These are phyloP conservation scores for Ammospiza maritima DNA, from an alignment of 2,797 vertebrate genomes.

Conservation along the genomic window DNA sequence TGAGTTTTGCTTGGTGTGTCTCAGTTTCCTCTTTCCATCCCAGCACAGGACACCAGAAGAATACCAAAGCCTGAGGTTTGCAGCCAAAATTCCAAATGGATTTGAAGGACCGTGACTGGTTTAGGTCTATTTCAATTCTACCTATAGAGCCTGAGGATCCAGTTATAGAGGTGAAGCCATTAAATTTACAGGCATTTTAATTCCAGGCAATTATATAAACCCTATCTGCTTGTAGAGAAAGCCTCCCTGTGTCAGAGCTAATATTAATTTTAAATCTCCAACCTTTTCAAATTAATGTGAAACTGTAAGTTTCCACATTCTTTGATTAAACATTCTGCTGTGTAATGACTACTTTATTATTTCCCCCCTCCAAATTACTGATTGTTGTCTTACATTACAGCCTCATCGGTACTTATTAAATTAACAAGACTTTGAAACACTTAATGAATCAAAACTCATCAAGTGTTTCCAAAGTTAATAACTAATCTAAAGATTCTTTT, in stretches of 20 bases:
- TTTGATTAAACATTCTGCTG: slow-evolving; percentile 75
- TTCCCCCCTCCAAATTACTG: slow-evolving; percentile 73
- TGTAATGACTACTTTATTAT: slow-evolving; percentile 75
- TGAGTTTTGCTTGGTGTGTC: not conserved
- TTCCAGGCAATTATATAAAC: slow-evolving; percentile 56
- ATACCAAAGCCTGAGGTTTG: not conserved
- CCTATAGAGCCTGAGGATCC: slow-evolving; percentile 15
- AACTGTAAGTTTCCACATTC: slow-evolving; percentile 67
- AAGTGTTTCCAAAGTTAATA: slow-evolving; percentile 74
- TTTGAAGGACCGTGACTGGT: not conserved
- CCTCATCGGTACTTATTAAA: slow-evolving; percentile 72
- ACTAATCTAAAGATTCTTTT: slow-evolving; percentile 43
- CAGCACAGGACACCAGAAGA: not conserved
- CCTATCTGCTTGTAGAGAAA: slow-evolving; percentile 50
- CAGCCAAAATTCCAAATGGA: not conserved
- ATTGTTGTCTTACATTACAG: slow-evolving; percentile 77
- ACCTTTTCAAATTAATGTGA: slow-evolving; percentile 57
- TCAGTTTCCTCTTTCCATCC: not conserved
- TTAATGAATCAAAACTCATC: slow-evolving; percentile 77
- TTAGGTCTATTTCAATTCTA: not conserved
- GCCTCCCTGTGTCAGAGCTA: slow-evolving; percentile 45
- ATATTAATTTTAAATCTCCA: slow-evolving; percentile 67
- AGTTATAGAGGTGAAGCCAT: slow-evolving; percentile 16
- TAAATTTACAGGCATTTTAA: slow-evolving; percentile 48
- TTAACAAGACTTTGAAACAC: slow-evolving; percentile 75